Evolutionary conservation across 2,113 vertebrate genomes (phyloP), one percentile per base, ranked within the genome.

Genomic region (Paradoxurus hermaphroditus): DNA sequence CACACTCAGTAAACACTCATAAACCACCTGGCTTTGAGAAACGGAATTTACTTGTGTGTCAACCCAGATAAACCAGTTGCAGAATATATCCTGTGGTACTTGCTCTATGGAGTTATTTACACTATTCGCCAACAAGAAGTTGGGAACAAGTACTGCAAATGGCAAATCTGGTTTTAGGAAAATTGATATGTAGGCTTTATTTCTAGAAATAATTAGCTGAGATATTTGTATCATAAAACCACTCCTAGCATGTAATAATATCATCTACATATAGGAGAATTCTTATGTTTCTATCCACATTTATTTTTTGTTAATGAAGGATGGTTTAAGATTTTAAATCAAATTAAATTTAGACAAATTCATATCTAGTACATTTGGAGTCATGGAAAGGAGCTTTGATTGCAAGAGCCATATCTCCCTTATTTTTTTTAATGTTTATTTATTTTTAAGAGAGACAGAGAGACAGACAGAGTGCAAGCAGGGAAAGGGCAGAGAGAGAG

Each of bases 321-420:
- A 67, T 77, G 34, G 68, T 77, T 82, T 86, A 59, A 77, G 31
- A 77, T 91, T 91, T 95, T 75, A 93, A 91, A 82, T 93, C 81
- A 75, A 79, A 91, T 86, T 49, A 86, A n/a, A 68, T 62, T 62
- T 67, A 13, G 59, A 14, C 44, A 75, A 68, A 87, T 97, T 75
- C 41, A 51, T 68, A 86, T 51, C 46, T 86, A 39, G 46, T 65
- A 95, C 39, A 90, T 62, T 41, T 36, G 18, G 39, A 27, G 39
- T 11, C 39, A 62, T 77, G 59, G 39, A 93, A 91, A 46, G 34
- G 67, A 68, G 9, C 56, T 86, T 68, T 90, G 31, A 49, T 59
- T n/a, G 73, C 31, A 81, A 92, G 46, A 16, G 9, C 8, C 56
- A 84, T 29, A 79, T 70, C 89, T 62, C 39, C 29, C 23, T 90